These are phyloP conservation scores for Phocides pigmalion DNA, from an alignment of 1,140 invertebrate genomes.

Conservation along the genomic window DNA sequence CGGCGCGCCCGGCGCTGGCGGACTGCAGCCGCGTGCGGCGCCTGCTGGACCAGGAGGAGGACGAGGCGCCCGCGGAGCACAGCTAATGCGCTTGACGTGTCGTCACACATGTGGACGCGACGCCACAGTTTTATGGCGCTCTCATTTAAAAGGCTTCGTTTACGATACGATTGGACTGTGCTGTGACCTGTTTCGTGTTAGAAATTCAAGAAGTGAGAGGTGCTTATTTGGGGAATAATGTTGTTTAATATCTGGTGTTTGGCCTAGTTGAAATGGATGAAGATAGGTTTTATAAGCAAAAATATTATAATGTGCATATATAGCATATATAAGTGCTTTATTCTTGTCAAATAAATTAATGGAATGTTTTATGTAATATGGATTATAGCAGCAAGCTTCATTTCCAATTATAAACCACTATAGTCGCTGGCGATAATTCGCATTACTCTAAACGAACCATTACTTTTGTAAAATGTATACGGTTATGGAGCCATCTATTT, in stretches of 20 bases:
- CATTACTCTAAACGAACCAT: background rate
- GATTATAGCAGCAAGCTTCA: background rate
- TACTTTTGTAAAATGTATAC: background rate
- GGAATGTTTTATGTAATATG: background rate
- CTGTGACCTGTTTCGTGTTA: background rate
- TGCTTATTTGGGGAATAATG: background rate
- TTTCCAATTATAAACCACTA: background rate
- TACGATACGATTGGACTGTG: background rate
- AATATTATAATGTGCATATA: background rate
- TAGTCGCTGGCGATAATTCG: background rate
- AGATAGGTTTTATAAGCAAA: background rate
- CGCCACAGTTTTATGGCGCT: background rate
- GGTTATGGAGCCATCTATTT: background rate
- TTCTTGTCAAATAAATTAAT: background rate
- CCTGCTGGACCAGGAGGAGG: slow-evolving; percentile 39
- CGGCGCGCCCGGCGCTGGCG: slow-evolving; percentile 44
- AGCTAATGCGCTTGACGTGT: slow-evolving; percentile 32
- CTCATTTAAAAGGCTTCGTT: background rate
- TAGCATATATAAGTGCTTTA: background rate
- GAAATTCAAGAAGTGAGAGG: background rate
- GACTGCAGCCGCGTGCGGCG: slow-evolving; percentile 41
- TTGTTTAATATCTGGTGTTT: background rate
- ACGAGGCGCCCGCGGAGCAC: slow-evolving; percentile 35
- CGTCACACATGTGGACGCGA: background rate
- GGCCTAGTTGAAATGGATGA: background rate